Evolutionary conservation across 2,797 vertebrate genomes (phyloP).

Genomic region (Acrossocheilus fasciatus): DNA sequence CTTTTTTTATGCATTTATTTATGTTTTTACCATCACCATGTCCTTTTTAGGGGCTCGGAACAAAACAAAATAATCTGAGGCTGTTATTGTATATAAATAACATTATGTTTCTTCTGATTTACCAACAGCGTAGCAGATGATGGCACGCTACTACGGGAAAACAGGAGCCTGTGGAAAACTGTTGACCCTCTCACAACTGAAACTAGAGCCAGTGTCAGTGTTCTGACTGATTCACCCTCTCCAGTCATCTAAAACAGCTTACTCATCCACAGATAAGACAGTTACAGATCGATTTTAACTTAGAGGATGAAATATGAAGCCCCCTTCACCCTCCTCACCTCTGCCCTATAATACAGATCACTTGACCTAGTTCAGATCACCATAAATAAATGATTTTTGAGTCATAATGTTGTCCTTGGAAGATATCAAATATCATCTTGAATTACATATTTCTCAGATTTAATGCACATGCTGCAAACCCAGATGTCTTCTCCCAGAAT

Average conservation of each 20-base stretch:
- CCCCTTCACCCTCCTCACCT: slow-evolving; percentile 52
- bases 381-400: not conserved
- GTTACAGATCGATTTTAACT: slow-evolving; percentile 70
- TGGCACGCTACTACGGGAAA: not conserved
- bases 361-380: slow-evolving; percentile 41
- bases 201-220: slow-evolving; percentile 68
- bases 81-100: not conserved
- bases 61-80: not conserved
- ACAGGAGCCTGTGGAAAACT: not conserved
- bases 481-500: slow-evolving; percentile 57
- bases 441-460: slow-evolving; percentile 25
- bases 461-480: slow-evolving; percentile 51
- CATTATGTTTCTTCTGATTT: not conserved
- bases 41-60: not conserved
- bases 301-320: slow-evolving; percentile 70
- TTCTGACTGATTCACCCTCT: slow-evolving; percentile 67
- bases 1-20: not conserved
- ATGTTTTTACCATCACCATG: not conserved
- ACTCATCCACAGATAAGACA: slow-evolving; percentile 57
- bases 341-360: slow-evolving; percentile 40
- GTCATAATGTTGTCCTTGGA: not conserved
- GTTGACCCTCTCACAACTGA: slow-evolving; percentile 58
- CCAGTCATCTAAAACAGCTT: slow-evolving; percentile 58
- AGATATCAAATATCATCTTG: not conserved
- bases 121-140: not conserved